These are phyloP conservation scores for Gephyroberyx darwinii DNA, from an alignment of 2,797 vertebrate species.

Conservation along the genomic window DNA sequence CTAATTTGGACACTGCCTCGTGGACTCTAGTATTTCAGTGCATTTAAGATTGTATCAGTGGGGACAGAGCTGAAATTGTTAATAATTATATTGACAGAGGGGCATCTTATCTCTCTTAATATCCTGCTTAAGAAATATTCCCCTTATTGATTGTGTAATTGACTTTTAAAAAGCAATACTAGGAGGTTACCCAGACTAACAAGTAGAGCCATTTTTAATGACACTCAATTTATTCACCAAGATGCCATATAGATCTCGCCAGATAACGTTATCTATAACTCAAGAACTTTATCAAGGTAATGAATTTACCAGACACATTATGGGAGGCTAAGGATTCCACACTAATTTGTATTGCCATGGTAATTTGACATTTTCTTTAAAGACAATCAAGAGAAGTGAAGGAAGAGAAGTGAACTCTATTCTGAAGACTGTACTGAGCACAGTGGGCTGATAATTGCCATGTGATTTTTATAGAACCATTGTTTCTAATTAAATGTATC, in stretches of 20 bases:
- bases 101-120: constrained; percentile 74
- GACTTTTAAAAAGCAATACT: constrained; percentile 76
- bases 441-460: neutral
- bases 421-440: constrained; percentile 12
- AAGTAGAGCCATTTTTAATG: constrained; percentile 72
- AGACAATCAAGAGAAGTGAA: constrained; percentile 17
- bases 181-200: constrained; percentile 57
- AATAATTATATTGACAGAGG: constrained; percentile 66
- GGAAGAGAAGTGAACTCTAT: constrained; percentile 17
- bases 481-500: constrained; percentile 48
- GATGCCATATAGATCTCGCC: constrained; percentile 55
- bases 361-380: constrained; percentile 28
- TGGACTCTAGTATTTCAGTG: constrained; percentile 28
- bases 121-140: constrained; percentile 74
- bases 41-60: constrained; percentile 36
- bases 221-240: constrained; percentile 69
- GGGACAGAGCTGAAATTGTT: constrained; percentile 45
- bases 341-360: constrained; percentile 34
- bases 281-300: constrained; percentile 55
- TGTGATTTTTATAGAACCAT: constrained; percentile 36
- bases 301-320: constrained; percentile 54
- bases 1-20: constrained; percentile 16
- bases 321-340: constrained; percentile 31
- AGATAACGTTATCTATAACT: constrained; percentile 55
- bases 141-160: constrained; percentile 73